phyloP scores from a whole-genome alignment of 53 echinoderm and acorn worm genomes.

The Echinometra lucunter region DNA sequence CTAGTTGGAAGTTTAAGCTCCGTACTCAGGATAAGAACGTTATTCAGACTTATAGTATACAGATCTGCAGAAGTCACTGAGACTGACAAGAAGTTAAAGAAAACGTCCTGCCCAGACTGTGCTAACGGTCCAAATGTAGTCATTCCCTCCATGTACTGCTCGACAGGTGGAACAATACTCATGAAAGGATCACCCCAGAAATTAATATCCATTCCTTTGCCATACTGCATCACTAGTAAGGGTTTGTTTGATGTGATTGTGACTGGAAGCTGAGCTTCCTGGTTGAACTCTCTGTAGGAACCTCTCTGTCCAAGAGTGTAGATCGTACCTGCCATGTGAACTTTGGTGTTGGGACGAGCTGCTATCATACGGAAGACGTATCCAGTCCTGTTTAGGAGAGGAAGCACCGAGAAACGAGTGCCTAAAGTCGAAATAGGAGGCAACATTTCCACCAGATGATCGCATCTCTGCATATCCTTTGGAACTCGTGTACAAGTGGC shows the following conservation, averaged over 20 bases:
- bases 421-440: conserved; percentile 89
- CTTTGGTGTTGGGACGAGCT: conserved; percentile 82
- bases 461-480: conserved; percentile 79
- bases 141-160: conserved; percentile 89
- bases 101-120: conserved; percentile 69
- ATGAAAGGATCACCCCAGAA: conserved; percentile 91
- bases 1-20: conserved; percentile 61
- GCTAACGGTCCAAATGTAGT: conserved; percentile 92
- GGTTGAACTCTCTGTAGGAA: conserved; percentile 89
- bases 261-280: conserved; percentile 75
- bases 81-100: conserved; percentile 76
- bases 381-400: conserved; percentile 88
- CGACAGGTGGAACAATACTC: conserved; percentile 93
- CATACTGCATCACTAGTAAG: conserved; percentile 85
- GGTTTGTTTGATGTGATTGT: conserved; percentile 85
- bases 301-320: conserved; percentile 78
- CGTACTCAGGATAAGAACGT: conserved; percentile 73
- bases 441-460: conserved; percentile 92
- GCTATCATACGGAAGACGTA: conserved; percentile 91
- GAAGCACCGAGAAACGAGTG: conserved; percentile 88
- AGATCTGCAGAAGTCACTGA: conserved; percentile 85
- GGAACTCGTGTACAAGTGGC: conserved; percentile 90
- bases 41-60: conserved; percentile 80
- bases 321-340: conserved; percentile 82
- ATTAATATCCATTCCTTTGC: conserved; percentile 86